Evolutionary conservation across 2,888 invertebrate species (phyloP).

Genomic region (Volucella inflata): DNA sequence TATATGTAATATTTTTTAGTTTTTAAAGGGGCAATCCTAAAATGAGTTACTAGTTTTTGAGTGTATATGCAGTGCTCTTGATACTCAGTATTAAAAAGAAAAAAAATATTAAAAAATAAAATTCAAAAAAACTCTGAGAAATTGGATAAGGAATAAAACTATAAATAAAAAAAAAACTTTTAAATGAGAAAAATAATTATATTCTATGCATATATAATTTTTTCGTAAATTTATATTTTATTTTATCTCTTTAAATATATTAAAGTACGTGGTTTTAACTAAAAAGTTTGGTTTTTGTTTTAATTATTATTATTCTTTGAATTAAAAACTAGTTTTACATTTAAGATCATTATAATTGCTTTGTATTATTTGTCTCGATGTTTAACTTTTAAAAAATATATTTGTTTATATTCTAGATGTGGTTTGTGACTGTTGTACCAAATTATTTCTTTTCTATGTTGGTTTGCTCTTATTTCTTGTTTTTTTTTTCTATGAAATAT

Average conservation of each 20-base stretch:
- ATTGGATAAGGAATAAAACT: conserved; percentile 2
- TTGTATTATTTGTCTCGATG: conserved; percentile 36
- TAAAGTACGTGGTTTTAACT: conserved; percentile 68
- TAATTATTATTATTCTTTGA: conserved; percentile 70
- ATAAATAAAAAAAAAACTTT: conserved; percentile 37
- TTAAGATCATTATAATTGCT: conserved; percentile 63
- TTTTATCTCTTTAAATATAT: conserved; percentile 66
- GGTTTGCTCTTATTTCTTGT: conserved; percentile 11
- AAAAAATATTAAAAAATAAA: conserved; percentile 42
- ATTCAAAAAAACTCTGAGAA: conserved; percentile 26
- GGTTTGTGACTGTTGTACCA: conserved; percentile 69
- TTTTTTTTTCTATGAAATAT: conserved; percentile 40
- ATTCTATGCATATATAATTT: conserved; percentile 59
- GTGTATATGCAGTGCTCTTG: conserved; percentile 73
- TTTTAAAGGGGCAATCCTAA: conserved; percentile 3
- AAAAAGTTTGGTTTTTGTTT: conserved; percentile 61
- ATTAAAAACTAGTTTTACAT: conserved; percentile 71
- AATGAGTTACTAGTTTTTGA: conserved; percentile 43
- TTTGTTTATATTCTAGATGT: conserved; percentile 39
- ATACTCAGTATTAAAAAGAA: conserved; percentile 55
- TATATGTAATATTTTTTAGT: conserved; percentile 37
- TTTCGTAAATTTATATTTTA: conserved; percentile 31
- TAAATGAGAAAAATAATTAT: conserved; percentile 66
- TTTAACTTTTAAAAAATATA: conserved; percentile 62
- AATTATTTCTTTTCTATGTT: conserved; percentile 20